Evolutionary conservation across 2,113 vertebrate species (phyloP), one percentile per base, ranked within the genome.

Genomic region (Bungarus multicinctus): DNA sequence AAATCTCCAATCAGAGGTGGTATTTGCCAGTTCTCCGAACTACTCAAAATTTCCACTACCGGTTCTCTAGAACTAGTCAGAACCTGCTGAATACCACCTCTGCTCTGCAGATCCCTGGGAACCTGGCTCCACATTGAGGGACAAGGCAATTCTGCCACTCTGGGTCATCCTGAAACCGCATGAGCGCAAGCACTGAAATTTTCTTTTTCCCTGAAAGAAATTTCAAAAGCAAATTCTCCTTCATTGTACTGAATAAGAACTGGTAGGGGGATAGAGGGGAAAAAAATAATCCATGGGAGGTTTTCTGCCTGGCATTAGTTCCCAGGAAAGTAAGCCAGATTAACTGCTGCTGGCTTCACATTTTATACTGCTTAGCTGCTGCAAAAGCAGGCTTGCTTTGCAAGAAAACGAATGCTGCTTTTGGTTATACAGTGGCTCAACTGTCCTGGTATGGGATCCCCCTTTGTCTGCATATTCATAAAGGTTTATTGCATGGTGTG

Each of bases 401-500:
- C 94, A 55, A 86, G 30, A 89, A 53, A 45, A 64, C 5, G n/a
- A 60, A 47, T 22, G 30, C 97, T 96, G 93, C 94, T 95, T 97
- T 96, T 94, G 95, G 93, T 95, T 95, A 92, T 96, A 93, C 93
- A 93, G 93, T 88, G 11, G 94, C 85, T 95, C 93, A 94, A 93
- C 94, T 95, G 96, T 95, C 95, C 96, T 43, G 55, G 95, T 95
- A 94, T 93, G 95, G 96, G 97, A 96, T 96, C 97, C 96, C 96
- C 97, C 96, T 97, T 95, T 14, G 89, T 96, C 96, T 98, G 97
- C 96, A 96, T 97, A 96, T 97, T 97, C 97, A 98, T 96, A 97
- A 96, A 96, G 95, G 97, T 96, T 98, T 96, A 95, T 96, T 94
- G 95, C 95, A 97, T 95, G 96, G 94, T 85, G 6, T 93, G 50